phyloP scores from a whole-genome alignment of 2,113 vertebrate species.

The Sterna hirundo region DNA sequence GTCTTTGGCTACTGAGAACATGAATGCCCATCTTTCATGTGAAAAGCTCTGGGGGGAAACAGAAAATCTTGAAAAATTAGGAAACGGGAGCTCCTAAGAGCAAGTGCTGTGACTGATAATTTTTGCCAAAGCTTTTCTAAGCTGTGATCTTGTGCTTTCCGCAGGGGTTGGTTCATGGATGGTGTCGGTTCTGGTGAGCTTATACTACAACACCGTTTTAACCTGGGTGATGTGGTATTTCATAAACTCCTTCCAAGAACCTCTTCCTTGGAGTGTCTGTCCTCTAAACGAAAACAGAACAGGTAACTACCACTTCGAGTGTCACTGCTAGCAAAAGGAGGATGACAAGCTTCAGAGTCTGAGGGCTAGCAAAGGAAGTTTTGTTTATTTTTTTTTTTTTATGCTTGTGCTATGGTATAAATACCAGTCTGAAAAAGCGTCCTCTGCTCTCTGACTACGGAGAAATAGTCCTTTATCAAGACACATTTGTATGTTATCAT shows the following conservation, averaged over 20 bases:
- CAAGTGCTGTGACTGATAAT: neutral
- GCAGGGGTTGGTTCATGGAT: constrained; percentile 78
- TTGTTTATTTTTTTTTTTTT: neutral
- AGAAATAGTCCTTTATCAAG: neutral
- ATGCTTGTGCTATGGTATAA: neutral
- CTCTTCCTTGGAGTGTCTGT: constrained; percentile 86
- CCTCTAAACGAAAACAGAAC: constrained; percentile 79
- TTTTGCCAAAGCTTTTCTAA: neutral
- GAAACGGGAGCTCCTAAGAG: neutral
- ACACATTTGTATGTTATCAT: neutral
- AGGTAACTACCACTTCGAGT: constrained; percentile 62
- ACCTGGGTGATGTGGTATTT: constrained; percentile 91
- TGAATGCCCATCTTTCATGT: neutral
- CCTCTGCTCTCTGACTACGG: neutral
- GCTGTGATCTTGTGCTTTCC: neutral
- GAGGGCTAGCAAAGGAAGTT: neutral
- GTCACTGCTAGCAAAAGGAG: neutral
- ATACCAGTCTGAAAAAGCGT: neutral
- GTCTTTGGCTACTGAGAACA: neutral
- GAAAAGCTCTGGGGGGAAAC: neutral
- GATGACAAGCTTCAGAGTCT: neutral
- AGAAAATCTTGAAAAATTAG: neutral
- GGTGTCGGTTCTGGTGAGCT: constrained; percentile 74
- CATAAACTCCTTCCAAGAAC: constrained; percentile 86
- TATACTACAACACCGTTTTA: constrained; percentile 88